Percentiles rank a stretch among this genome's conserved stretches.
phyloP scores from a whole-genome alignment of 92 coral and sea anemone genomes.

The Anthopleura xanthogrammica region DNA sequence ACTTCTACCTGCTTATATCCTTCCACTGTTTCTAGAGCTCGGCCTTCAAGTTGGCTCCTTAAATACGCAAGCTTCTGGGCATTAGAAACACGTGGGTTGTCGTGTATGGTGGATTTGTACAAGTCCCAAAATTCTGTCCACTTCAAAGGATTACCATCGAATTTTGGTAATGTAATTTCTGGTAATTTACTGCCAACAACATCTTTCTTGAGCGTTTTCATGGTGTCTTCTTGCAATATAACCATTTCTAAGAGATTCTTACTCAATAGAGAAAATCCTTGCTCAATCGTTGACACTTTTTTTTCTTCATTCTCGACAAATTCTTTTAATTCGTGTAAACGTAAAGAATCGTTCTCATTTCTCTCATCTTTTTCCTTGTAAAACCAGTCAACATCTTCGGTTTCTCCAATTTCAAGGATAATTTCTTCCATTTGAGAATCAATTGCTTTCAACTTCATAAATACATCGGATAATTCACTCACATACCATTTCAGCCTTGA shows the following conservation, averaged over 20 bases:
- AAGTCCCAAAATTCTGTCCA: constrained; percentile 14
- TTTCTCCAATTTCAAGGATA: constrained; percentile 3
- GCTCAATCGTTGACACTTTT: not conserved
- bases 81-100: not conserved
- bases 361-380: constrained; percentile 1
- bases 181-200: constrained; percentile 4
- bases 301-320: not conserved
- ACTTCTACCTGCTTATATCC: constrained; percentile 6
- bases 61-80: not conserved
- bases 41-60: not conserved
- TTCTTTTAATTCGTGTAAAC: constrained; percentile 1
- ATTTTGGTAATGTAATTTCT: constrained; percentile 5
- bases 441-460: not conserved
- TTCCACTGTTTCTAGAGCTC: constrained; percentile 6
- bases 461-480: not conserved
- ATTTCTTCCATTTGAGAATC: constrained; percentile 12
- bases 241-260: not conserved
- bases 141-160: constrained; percentile 2
- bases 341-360: not conserved
- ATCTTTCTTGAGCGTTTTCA: not conserved
- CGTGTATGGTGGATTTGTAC: constrained; percentile 3
- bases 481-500: constrained; percentile 8
- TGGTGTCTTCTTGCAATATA: not conserved
- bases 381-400: constrained; percentile 1
- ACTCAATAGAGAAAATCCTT: constrained; percentile 4